phyloP scores from a whole-genome alignment of 2,888 invertebrate genomes.

The Geotrupes spiniger region DNA sequence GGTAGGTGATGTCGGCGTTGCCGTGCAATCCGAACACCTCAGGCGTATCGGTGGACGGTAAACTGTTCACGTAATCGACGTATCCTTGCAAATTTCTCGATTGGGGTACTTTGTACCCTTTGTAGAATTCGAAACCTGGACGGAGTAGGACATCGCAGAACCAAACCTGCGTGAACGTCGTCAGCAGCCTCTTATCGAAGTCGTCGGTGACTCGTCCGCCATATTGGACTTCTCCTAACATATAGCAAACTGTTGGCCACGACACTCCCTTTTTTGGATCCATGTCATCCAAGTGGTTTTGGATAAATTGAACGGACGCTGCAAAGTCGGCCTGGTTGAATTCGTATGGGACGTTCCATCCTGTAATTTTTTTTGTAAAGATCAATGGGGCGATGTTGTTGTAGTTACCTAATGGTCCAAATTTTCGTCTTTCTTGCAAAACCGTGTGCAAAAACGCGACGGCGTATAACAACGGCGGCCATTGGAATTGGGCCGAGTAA shows the following conservation, averaged over 20 bases:
- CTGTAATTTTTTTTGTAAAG: conserved; percentile 51
- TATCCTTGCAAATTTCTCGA: conserved; percentile 78
- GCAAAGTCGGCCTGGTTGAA: conserved; percentile 97
- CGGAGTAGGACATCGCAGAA: conserved; percentile 87
- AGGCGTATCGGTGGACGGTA: conserved; percentile 85
- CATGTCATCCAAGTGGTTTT: conserved; percentile 95
- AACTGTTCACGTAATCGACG: conserved; percentile 80
- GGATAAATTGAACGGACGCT: conserved; percentile 92
- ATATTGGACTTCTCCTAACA: conserved; percentile 89
- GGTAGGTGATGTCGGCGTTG: conserved; percentile 96
- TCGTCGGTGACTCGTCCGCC: conserved; percentile 92
- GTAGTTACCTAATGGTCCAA: conserved; percentile 74
- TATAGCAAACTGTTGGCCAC: conserved; percentile 96
- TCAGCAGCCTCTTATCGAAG: conserved; percentile 89
- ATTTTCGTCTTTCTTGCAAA: conserved; percentile 92
- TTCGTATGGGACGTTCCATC: conserved; percentile 97
- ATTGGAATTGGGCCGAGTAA: conserved; percentile 85
- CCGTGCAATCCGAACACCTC: conserved; percentile 96
- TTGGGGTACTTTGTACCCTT: conserved; percentile 87
- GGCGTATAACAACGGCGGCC: conserved; percentile 91
- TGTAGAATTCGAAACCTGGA: conserved; percentile 90
- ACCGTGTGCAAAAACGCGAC: conserved; percentile 95
- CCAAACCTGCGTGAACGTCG: conserved; percentile 89
- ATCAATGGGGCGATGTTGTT: not conserved
- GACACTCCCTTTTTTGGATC: conserved; percentile 96